Base-by-base conservation (phyloP, 2,113 vertebrate species). In the Dromaius novaehollandiae region DNA sequence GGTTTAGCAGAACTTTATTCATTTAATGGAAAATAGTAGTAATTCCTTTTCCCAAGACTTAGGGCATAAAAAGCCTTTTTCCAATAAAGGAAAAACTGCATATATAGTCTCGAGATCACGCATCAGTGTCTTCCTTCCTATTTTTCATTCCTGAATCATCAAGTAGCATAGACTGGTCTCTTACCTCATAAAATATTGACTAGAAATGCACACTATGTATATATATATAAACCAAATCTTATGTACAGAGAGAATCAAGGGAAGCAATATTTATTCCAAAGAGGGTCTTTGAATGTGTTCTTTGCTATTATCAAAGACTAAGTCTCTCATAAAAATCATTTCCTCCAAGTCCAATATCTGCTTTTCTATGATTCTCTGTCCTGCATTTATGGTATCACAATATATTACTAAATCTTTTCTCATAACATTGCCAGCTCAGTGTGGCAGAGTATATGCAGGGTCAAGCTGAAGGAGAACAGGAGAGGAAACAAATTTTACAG, bases 1-100 rank as follows among this genome's bases (percentile, higher is more conserved):
- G 64, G 66, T 38, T 38, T 58, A 34, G 40, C 28, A 40, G 60
- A 93, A 82, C 25, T 58, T 84, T 42, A 70, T 85, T 93, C 42
- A 78, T 60, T 89, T 81, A 36, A 61, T 91, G 71, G 92, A 90
- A 97, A 96, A 95, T 28, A 61, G 44, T 11, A 88, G 86, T 36
- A 93, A 88, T 80, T 82, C 58, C 64, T 82, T 82, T 88, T 82
- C 73, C 44, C 14, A 1, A 83, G 46, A 86, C 51, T 50, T 38
- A 58, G 40, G 63, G n/a, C 66, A 81, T 11, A 75, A 82, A 92
- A 85, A 73, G 21, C 17, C 34, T 88, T 77, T 38, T 91, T 88
- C 86, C 91, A 82, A 50, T 60, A 68, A 44, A 86, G 94, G 94
- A 95, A 96, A 95, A 65, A 92, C 58, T 2, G 6, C 61, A 81